These are phyloP conservation scores for Nebria ingens DNA, from an alignment of 1,140 invertebrate genomes.

Conservation along the genomic window DNA sequence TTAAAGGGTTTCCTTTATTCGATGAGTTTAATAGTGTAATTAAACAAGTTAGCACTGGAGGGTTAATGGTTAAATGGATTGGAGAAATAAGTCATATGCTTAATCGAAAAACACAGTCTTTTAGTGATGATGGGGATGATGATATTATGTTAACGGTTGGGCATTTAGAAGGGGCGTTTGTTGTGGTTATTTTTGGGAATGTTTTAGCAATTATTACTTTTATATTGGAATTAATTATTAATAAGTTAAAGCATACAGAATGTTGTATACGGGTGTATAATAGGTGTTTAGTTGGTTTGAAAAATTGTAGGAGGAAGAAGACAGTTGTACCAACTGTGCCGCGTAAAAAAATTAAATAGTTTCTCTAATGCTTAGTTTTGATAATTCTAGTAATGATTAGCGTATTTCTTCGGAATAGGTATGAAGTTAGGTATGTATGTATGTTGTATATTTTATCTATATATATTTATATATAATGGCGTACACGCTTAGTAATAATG, in stretches of 20 bases:
- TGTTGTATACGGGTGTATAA: not conserved
- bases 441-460: too few species aligned
- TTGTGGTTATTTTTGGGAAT: not conserved
- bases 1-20: not conserved
- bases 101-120: not conserved
- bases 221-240: not conserved
- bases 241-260: not conserved
- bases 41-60: not conserved
- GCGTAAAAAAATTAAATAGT: too few species aligned
- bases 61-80: slow-evolving; percentile 2
- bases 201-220: not conserved
- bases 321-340: too few species aligned
- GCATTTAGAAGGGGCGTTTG: not conserved
- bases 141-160: not conserved
- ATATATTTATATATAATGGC: too few species aligned
- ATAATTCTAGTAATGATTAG: too few species aligned
- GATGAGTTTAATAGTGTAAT: not conserved
- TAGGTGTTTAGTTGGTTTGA: not conserved
- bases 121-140: not conserved
- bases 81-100: not conserved
- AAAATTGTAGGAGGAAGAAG: not conserved
- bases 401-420: too few species aligned
- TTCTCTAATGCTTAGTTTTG: too few species aligned
- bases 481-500: too few species aligned
- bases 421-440: too few species aligned